phyloP scores from a whole-genome alignment of 2,888 invertebrate species.

The Epinotia demarniana region DNA sequence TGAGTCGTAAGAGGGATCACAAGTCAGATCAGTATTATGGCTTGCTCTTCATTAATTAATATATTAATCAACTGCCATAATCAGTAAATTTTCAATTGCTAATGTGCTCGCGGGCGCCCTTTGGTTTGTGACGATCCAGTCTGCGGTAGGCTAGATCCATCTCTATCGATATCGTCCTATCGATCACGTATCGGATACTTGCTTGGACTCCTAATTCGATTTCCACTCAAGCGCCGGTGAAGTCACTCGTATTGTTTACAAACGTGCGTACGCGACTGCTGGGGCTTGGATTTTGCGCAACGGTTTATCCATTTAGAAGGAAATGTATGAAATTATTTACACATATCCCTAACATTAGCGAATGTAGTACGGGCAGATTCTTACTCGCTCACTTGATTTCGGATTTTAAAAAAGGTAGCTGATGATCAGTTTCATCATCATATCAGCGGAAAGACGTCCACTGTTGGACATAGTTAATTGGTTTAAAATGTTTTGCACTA shows the following conservation, averaged over 20 bases:
- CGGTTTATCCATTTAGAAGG: background rate
- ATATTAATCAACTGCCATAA: background rate
- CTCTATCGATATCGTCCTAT: conserved; percentile 76
- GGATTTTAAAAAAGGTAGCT: no score
- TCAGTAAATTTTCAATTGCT: conserved; percentile 15
- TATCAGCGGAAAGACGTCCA: no score
- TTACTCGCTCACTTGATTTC: no score
- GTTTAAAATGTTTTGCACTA: background rate
- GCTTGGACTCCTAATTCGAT: conserved; percentile 58
- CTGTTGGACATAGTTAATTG: no score
- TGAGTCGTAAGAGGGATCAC: no score
- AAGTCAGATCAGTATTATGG: no score
- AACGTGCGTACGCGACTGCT: conserved; percentile 47
- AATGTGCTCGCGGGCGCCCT: conserved; percentile 35
- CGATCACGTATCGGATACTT: conserved; percentile 72
- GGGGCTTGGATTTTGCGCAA: conserved; percentile 43
- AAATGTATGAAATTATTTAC: background rate
- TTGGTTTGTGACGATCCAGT: conserved; percentile 47
- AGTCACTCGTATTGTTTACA: conserved; percentile 61
- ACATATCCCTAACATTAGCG: no score
- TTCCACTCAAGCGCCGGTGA: conserved; percentile 72
- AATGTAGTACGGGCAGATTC: no score
- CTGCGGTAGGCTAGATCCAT: conserved; percentile 80
- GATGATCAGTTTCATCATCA: no score
- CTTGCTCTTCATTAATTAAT: background rate